Conservation (phyloP, 2,113 vertebrate genomes). For the Pipa parva region DNA sequence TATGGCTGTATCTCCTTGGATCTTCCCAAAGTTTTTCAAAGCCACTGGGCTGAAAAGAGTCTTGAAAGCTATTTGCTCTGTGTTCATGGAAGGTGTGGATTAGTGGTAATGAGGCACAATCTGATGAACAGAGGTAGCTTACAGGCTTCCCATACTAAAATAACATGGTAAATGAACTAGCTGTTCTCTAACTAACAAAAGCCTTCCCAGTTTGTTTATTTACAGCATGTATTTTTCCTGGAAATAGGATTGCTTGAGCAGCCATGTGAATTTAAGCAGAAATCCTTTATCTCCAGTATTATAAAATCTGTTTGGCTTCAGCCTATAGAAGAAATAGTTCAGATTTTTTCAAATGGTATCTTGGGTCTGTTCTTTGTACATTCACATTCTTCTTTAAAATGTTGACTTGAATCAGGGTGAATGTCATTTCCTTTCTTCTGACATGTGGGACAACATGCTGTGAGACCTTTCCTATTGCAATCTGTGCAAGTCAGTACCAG, state of each 20-base stretch:
- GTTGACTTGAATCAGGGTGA: slow-evolving; percentile 32
- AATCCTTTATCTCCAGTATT: background rate
- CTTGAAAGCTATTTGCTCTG: too few species aligned
- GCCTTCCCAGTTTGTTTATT: too few species aligned
- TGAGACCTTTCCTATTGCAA: slow-evolving; percentile 71
- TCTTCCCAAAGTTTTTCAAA: too few species aligned
- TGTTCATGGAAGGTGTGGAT: too few species aligned
- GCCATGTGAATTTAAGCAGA: background rate
- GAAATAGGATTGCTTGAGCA: background rate
- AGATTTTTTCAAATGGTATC: slow-evolving; percentile 68
- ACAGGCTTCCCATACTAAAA: too few species aligned
- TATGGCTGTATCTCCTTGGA: too few species aligned
- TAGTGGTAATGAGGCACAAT: too few species aligned
- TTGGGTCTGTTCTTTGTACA: slow-evolving; percentile 76
- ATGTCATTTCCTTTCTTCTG: slow-evolving; percentile 68
- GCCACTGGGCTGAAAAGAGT: too few species aligned
- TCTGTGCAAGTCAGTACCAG: slow-evolving; percentile 78
- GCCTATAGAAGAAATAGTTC: background rate
- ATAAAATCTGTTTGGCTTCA: background rate
- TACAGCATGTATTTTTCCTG: too few species aligned
- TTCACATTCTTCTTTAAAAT: slow-evolving; percentile 82
- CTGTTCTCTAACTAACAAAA: too few species aligned
- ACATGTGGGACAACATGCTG: slow-evolving; percentile 83
- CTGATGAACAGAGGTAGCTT: too few species aligned
- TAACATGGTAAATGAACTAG: too few species aligned